Conservation (phyloP, 2,113 vertebrate species). For the Jaculus jaculus region DNA sequence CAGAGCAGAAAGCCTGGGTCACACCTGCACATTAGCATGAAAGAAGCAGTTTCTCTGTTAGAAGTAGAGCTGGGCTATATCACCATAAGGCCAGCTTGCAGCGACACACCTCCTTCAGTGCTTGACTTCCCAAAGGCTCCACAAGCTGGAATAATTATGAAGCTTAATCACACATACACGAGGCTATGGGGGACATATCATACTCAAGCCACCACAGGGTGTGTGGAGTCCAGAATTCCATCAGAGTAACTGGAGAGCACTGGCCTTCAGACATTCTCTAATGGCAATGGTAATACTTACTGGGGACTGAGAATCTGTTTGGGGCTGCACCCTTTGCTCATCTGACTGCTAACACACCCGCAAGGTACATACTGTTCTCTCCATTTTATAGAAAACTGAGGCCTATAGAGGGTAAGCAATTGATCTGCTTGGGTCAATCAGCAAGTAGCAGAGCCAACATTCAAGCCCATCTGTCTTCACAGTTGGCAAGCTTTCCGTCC, state of each 20-base stretch:
- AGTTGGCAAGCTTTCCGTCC: background rate
- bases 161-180: no score
- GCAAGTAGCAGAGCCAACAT: background rate
- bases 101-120: no score
- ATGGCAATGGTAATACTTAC: background rate
- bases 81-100: no score
- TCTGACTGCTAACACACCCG: background rate
- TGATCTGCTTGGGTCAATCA: background rate
- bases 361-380: no score
- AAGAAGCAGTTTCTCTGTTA: no score
- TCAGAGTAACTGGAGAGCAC: background rate
- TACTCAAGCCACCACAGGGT: background rate
- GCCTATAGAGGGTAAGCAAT: background rate
- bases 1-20: no score
- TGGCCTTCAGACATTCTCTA: background rate
- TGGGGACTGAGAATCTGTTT: background rate
- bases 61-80: no score
- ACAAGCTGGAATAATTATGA: no score
- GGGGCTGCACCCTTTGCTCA: background rate
- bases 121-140: no score
- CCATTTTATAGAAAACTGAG: background rate
- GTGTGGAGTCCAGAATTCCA: background rate
- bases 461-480: background rate
- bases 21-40: no score
- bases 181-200: no score